Percentiles rank a stretch among this genome's conserved stretches.
Conservation (phyloP, 1,140 invertebrate species). For the Leptinotarsa lineolata region DNA sequence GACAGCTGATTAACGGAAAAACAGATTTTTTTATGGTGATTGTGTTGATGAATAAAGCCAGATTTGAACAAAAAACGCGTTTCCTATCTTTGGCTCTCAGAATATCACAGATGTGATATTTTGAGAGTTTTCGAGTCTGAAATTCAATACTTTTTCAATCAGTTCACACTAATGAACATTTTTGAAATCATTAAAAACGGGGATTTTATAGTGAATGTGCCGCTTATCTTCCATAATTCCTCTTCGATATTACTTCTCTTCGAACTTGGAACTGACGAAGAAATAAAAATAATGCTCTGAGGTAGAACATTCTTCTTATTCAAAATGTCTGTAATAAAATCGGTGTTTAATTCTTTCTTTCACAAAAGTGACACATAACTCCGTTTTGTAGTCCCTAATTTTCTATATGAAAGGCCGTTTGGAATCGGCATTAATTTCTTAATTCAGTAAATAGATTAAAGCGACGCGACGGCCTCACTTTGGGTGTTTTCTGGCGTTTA, state of each 20-base stretch:
- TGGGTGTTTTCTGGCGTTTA: no score
- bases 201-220: neutral
- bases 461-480: neutral
- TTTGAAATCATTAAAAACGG: no score
- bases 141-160: no score
- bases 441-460: neutral
- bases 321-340: slow-evolving; percentile 22
- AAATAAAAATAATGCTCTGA: slow-evolving; percentile 14
- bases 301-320: slow-evolving; percentile 27
- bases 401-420: neutral
- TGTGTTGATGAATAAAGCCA: no score
- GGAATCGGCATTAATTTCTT: slow-evolving; percentile 4
- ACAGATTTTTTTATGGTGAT: no score
- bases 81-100: no score
- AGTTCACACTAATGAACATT: no score
- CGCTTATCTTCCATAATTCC: neutral
- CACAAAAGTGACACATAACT: slow-evolving; percentile 15
- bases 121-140: no score
- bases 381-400: slow-evolving; percentile 3
- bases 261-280: slow-evolving; percentile 14
- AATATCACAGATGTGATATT: no score
- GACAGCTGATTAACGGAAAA: no score
- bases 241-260: neutral
- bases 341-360: slow-evolving; percentile 17
- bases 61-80: no score